Base-by-base conservation (phyloP, 2,888 invertebrate genomes). In the Scaptomyza polygonia region DNA sequence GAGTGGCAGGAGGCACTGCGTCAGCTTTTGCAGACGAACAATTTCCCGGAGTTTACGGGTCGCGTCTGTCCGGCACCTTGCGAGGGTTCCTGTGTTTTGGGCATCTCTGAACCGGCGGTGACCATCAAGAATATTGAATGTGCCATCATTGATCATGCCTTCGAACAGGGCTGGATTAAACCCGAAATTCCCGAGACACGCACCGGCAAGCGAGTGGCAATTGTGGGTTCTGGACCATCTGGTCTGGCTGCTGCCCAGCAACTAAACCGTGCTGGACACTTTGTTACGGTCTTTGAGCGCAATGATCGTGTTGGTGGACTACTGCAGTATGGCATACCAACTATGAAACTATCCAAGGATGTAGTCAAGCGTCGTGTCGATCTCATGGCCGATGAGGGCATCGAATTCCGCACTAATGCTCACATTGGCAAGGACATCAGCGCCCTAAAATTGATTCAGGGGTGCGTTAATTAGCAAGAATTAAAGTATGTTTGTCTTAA, bases 61-160 rank as follows among this genome's bases (percentile, higher is more conserved):
- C 94, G 99, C 82, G 97, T 97, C 16, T 97, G 97, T 78, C 97
- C 99, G 1, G 99, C 99, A 9, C 99, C 99, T 8, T 99, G 99
- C 92, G 99, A 99, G 92, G 99, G 98, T 49, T 98, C 99, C 3
- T 99, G 99, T 92, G 99, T 99, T 62, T 92, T 99, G 72, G 98
- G 95, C 61, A 99, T 99, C 90, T 98, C 97, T 18, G 97, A 98
- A 86, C 98, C 98, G 3, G 94, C 99, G 11, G 99, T 99, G 25
- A 99, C 99, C 68, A 99, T 99, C 91, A 99, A 99, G 93, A 98
- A 98, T 91, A 99, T 99, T 85, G 99, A 99, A 93, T 99, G 99
- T 91, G 95, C 99, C 58, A 99, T 99, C 91, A 99, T 99, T 82
- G 99, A 99, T 93, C 95, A 98, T 92, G 99, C 98, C 11, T 99